Conservation (phyloP, 1,140 invertebrate species). For the Lucilia cuprina region DNA sequence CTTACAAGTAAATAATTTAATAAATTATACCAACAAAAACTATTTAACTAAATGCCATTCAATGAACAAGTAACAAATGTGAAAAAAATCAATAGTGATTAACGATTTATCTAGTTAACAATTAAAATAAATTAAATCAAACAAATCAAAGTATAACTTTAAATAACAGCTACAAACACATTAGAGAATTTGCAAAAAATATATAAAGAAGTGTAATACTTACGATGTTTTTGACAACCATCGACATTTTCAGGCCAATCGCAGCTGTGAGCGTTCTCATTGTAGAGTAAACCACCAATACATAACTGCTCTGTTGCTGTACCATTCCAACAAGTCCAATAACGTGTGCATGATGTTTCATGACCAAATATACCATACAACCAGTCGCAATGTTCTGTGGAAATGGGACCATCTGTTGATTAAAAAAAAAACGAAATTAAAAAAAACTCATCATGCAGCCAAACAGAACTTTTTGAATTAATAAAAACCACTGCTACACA, state of each 20-base stretch:
- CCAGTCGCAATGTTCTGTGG: constrained; percentile 89
- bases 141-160: neutral
- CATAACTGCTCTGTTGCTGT: constrained; percentile 92
- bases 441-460: neutral
- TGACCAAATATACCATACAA: constrained; percentile 92
- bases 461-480: neutral
- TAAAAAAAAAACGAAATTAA: neutral
- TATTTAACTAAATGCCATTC: too few relatives aligned
- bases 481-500: neutral
- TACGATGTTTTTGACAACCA: constrained; percentile 92
- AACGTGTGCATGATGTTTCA: constrained; percentile 89
- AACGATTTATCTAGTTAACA: neutral
- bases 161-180: neutral
- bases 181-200: too few relatives aligned
- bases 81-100: too few relatives aligned
- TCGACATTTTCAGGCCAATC: constrained; percentile 91
- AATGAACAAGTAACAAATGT: too few relatives aligned
- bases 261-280: constrained; percentile 87
- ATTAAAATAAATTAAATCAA: neutral
- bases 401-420: constrained; percentile 77
- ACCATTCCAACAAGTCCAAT: constrained; percentile 95
- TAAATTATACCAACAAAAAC: too few relatives aligned
- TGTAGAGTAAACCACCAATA: constrained; percentile 89
- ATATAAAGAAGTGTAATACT: constrained; percentile 65
- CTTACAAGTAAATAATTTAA: too few relatives aligned